phyloP scores from a whole-genome alignment of 2,888 invertebrate genomes.

The Hydraecia micacea region DNA sequence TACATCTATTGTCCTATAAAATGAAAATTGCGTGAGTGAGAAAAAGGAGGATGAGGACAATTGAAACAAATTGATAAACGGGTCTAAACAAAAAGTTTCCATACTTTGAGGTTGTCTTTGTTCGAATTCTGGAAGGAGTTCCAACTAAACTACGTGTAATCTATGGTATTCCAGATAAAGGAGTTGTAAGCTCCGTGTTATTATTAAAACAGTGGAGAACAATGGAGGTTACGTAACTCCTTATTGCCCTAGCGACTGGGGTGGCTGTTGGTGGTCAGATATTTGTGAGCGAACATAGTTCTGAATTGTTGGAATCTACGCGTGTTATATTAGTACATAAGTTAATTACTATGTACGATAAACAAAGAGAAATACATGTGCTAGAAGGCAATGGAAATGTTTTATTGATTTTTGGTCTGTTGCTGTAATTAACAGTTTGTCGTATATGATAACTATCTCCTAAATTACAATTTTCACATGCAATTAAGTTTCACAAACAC shows the following conservation, averaged over 20 bases:
- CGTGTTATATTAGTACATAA: neutral
- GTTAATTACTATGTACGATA: constrained; percentile 1
- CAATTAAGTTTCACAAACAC: constrained; percentile 7
- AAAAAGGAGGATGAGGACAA: constrained; percentile 9
- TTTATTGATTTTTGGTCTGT: neutral
- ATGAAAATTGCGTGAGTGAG: neutral
- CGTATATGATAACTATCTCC: neutral
- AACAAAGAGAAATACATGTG: neutral
- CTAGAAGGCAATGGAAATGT: neutral
- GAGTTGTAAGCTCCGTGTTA: constrained; percentile 55
- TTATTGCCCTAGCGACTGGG: constrained; percentile 44
- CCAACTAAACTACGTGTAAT: constrained; percentile 40
- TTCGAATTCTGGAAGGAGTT: constrained; percentile 38
- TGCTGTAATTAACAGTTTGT: neutral
- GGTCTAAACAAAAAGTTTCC: constrained; percentile 35
- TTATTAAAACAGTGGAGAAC: constrained; percentile 62
- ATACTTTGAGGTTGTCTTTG: constrained; percentile 20
- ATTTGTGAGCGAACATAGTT: constrained; percentile 29
- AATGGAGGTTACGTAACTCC: constrained; percentile 61
- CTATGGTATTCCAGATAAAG: constrained; percentile 52
- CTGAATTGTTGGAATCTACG: constrained; percentile 20
- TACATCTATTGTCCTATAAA: neutral
- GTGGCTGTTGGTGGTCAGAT: constrained; percentile 44
- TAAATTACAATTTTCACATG: too few relatives aligned
- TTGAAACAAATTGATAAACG: constrained; percentile 37